Base-by-base conservation (phyloP, 2,888 invertebrate species). In the Brachypterus glaber region DNA sequence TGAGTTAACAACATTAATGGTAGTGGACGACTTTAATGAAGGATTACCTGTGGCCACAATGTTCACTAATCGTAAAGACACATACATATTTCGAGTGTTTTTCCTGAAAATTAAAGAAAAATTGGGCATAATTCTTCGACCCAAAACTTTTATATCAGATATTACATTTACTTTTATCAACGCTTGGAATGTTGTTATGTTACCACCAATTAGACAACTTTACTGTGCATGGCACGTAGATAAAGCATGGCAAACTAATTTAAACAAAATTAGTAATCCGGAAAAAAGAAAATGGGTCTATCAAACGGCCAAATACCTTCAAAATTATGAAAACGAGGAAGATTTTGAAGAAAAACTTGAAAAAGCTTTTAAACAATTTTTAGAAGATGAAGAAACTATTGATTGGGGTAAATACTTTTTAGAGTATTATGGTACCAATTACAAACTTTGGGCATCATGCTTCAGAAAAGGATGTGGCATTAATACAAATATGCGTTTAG, bases 1-100 rank as follows among this genome's bases (percentile, higher is more conserved):
- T 37, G 39, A 42, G 16, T 8, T 42, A 12, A 33, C 11, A 8
- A 41, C 38, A 8, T 3, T 41, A 5, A 14, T 41, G 24, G 31
- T 42, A 8, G 3, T 36, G 4, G 41, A 45, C 35, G 42, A 45
- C n/a, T 35, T 43, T 16, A 14, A 39, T 3, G 25, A 45, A 34
- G 39, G 40, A 11, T 33, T 40, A 18, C 40, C 42, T 4, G 26
- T 17, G 16, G 34, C 37, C 4, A 35, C 26, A 15, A 12, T 43
- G 17, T 21, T 45, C 30, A 16, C 21, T 4, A 45, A 45, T 18
- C 30, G 40, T 12, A 17, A 15, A 13, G 40, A 41, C 16, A 35
- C 29, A 4, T 14, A 14, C 15, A 31, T 31, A 8, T 16, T 13
- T 31, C 5, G 14, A 32, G 7, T 32, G 13, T 32, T 32, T 15